Base-by-base conservation (phyloP, 1,140 invertebrate genomes). In the Telenomus remus region DNA sequence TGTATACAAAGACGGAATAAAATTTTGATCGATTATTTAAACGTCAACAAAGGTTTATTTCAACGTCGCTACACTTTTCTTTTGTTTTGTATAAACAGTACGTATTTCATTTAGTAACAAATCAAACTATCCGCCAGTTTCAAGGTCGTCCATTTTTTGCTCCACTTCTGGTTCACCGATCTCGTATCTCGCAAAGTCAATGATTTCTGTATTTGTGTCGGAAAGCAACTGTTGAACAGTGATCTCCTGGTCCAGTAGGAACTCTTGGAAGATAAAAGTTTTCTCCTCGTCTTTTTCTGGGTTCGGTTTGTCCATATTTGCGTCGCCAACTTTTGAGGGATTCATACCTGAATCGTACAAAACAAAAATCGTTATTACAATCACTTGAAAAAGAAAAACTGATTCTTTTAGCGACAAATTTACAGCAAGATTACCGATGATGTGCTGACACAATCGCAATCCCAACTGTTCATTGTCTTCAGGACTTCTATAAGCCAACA, bases 141-240 rank as follows among this genome's bases (percentile, higher is more conserved):
- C 91, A 27, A 92, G 86, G 27, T 86, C 87, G 37, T 92, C 89
- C 53, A 92, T 80, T 3, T 4, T 6, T 85, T 64, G 91, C 43
- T 79, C 65, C 19, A 85, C 75, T 4, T 84, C n/a, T 4, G 46
- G 71, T 84, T 94, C 93, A 5, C 96, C 96, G 85, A 95, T 94
- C 86, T 96, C 95, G 85, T 93, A 96, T 47, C 96, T 90, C 61
- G 93, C 90, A 88, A 95, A 98, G 84, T 96, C 95, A n/a, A 95
- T 54, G 27, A 97, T 86, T 82, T 92, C 88, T 1, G 93, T 84
- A 70, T 91, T 88, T 80, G 93, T 90, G 61, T 92, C 90, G 33
- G 91, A 82, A 13, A 97, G 81, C 12, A 95, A 87, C 59, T 97
- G 92, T 16, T 92, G 90, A 0, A 97, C 92, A 5, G 90, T 94